phyloP scores from a whole-genome alignment of 2,113 vertebrate genomes.

The Antidorcas marsupialis region DNA sequence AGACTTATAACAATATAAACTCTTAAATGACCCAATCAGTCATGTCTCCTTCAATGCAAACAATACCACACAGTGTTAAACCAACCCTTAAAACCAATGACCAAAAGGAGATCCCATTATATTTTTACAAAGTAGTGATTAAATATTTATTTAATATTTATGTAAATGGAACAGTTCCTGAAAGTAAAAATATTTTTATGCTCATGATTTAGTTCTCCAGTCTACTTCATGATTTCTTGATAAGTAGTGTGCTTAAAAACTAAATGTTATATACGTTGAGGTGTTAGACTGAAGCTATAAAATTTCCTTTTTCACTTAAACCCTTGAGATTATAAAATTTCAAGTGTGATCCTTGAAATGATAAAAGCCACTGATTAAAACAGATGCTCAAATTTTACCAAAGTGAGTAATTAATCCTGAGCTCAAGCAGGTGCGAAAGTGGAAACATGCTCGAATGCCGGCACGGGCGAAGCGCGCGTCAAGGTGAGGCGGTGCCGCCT shows the following conservation, averaged over 20 bases:
- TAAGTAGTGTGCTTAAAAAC: neutral
- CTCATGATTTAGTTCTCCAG: neutral
- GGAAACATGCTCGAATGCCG: too few species aligned
- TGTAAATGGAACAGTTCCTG: neutral
- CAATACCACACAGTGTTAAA: neutral
- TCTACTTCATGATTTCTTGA: neutral
- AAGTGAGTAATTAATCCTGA: neutral
- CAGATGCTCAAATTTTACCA: neutral
- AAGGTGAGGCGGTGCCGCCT: fast-evolving
- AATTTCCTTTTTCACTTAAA: neutral
- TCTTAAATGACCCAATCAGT: neutral
- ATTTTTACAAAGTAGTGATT: neutral
- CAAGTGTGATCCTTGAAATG: neutral
- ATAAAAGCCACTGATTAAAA: neutral
- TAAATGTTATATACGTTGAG: neutral
- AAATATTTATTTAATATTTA: neutral
- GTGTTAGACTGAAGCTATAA: neutral
- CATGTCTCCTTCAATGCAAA: neutral
- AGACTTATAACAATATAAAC: neutral
- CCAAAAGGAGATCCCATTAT: neutral
- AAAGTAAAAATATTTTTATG: neutral
- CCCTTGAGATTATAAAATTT: neutral
- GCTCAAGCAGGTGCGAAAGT: neutral
- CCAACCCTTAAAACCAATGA: neutral
- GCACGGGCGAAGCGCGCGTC: fast-evolving